Base-by-base conservation (phyloP, 1,140 invertebrate species). In the Drosophila gunungcola region DNA sequence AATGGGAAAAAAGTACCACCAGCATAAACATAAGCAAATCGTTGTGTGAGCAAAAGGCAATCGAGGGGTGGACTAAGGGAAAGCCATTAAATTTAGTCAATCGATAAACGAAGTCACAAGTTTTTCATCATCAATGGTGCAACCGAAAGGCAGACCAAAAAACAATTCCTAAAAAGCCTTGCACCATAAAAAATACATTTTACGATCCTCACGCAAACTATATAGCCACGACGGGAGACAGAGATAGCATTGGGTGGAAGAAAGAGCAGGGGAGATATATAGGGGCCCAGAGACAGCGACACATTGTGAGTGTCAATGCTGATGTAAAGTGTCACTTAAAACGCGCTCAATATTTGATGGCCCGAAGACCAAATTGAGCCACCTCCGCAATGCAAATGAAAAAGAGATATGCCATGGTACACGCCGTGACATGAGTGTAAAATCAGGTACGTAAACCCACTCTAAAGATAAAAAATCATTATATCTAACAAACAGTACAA, bases 311-410 rank as follows among this genome's bases (percentile, higher is more conserved):
- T 84, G 81, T 68, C 74, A 80, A 64, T 68, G 72, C 48, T 80
- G 74, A 88, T 88, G 83, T 82, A 88, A 88, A 88, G 76, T 86
- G 83, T 86, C 83, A 88, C 83, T 88, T 77, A 76, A 86, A 72
- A 79, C 57, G 62, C 75, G 75, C 75, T 86, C 70, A 86, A 88
- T 88, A 88, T 86, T 88, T 88, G 79, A 86, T 86, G 54, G 75
- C 68, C 54, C 51, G 34, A 72, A 46, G 57, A 64, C 74, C 46
- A 60, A 86, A 86, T 79, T 88, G 83, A 86, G 83, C 75, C 83
- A 88, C 83, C 83, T 83, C 78, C 83, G 63, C 62, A 67, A 76
- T 76, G 63, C 62, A 77, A 76, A 64, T 63, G 60, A 73, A 64
- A 51, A 39, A 45, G 3, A 39, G 10, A 48, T 49, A 41, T 38